Evolutionary conservation across 1,140 invertebrate genomes (phyloP).

Genomic region (Cheumatopsyche charites): DNA sequence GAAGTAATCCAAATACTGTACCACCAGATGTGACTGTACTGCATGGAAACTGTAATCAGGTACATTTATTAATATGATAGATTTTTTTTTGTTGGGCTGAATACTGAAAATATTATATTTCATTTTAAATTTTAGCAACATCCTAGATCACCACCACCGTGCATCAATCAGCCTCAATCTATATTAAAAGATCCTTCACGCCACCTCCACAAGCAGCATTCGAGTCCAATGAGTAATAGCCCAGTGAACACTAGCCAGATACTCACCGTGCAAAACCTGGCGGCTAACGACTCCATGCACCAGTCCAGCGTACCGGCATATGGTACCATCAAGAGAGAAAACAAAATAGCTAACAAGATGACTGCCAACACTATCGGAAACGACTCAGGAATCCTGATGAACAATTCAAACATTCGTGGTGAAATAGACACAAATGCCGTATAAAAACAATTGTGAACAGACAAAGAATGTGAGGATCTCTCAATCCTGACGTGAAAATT

Average conservation of each 20-base stretch:
- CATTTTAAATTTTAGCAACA: conserved; percentile 38
- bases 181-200: conserved; percentile 66
- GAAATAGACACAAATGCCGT: conserved; percentile 48
- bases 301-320: conserved; percentile 55
- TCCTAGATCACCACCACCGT: conserved; percentile 50
- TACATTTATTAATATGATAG: too few relatives aligned
- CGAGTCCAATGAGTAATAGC: conserved; percentile 56
- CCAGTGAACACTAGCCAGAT: conserved; percentile 59
- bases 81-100: not conserved
- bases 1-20: conserved; percentile 48
- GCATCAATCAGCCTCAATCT: conserved; percentile 64
- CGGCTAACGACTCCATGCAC: conserved; percentile 43
- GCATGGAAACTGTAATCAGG: conserved; percentile 58
- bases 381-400: conserved; percentile 46
- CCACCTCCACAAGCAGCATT: conserved; percentile 63
- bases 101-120: not conserved
- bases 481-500: too few relatives aligned
- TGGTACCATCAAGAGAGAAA: conserved; percentile 60
- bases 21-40: conserved; percentile 59
- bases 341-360: conserved; percentile 54
- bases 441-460: conserved; percentile 37
- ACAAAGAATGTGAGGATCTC: not conserved
- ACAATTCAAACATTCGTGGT: conserved; percentile 44
- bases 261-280: conserved; percentile 59
- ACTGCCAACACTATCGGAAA: conserved; percentile 34